These are phyloP conservation scores for Heliconius aoede DNA, from an alignment of 2,888 invertebrate species.

Conservation along the genomic window DNA sequence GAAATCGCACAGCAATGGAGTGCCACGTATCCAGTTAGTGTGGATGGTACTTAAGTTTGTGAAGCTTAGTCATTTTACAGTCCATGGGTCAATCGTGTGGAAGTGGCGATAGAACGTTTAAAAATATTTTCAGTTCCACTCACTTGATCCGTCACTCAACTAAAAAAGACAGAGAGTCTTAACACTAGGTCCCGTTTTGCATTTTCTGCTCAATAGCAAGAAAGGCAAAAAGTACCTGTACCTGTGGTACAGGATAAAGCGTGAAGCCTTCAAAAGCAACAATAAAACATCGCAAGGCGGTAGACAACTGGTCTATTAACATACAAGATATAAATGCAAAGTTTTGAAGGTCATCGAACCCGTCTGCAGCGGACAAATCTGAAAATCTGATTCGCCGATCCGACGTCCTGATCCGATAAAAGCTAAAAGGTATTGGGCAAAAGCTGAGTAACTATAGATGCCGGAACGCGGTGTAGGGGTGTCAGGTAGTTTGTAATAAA, in stretches of 20 bases:
- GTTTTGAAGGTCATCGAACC: slow-evolving; percentile 44
- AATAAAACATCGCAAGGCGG: neutral
- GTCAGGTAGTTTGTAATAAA: neutral
- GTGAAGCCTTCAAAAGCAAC: neutral
- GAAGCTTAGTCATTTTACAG: too few species aligned
- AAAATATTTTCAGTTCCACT: too few species aligned
- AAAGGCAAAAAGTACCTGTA: too few species aligned
- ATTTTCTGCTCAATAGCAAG: too few species aligned
- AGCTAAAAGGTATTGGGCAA: slow-evolving; percentile 23
- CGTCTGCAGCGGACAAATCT: slow-evolving; percentile 41
- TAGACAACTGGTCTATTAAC: slow-evolving; percentile 4
- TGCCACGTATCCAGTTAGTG: too few species aligned
- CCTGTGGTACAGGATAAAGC: neutral
- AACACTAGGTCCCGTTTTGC: neutral
- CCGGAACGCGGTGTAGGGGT: neutral
- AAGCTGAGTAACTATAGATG: slow-evolving; percentile 18
- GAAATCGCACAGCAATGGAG: too few species aligned
- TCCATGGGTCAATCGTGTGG: too few species aligned
- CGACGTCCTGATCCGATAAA: slow-evolving; percentile 40
- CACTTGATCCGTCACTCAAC: too few species aligned
- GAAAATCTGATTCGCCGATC: slow-evolving; percentile 44
- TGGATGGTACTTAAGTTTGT: too few species aligned
- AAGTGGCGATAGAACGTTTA: too few species aligned
- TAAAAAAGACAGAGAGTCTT: neutral
- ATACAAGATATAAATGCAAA: slow-evolving; percentile 32